Evolutionary conservation across 2,797 vertebrate genomes (phyloP).

Genomic region (Falco columbarius): DNA sequence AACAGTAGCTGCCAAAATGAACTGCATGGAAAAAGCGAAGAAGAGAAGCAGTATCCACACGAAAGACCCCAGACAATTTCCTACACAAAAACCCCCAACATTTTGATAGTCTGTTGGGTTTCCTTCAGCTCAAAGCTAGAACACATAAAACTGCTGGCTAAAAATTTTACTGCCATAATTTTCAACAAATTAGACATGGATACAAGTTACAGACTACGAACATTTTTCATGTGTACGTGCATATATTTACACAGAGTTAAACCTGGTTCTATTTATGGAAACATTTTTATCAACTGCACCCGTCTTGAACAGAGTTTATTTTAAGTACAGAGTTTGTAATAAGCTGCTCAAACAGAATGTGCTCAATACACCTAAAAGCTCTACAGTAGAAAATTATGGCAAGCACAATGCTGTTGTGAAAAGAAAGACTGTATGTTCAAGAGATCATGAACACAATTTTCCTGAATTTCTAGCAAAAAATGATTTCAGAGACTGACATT

Average conservation of each 20-base stretch:
- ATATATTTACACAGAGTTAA: background rate
- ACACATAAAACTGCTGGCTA: background rate
- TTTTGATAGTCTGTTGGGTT: background rate
- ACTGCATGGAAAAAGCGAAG: background rate
- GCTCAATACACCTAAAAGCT: background rate
- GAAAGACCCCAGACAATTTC: background rate
- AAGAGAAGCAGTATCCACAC: background rate
- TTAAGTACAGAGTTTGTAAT: background rate
- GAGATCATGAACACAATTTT: background rate
- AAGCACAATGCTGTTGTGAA: background rate
- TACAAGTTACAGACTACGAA: background rate
- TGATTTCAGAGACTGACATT: background rate
- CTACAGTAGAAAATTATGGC: background rate
- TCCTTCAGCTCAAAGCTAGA: background rate
- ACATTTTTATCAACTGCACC: background rate
- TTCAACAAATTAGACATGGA: background rate
- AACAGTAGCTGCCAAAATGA: background rate
- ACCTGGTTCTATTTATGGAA: background rate
- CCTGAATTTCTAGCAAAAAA: background rate
- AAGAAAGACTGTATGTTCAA: background rate
- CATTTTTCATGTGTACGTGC: background rate
- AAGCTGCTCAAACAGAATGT: background rate
- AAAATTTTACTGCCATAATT: background rate
- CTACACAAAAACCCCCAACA: rapidly evolving
- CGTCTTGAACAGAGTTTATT: background rate